These are phyloP conservation scores for Noctua pronuba DNA, from an alignment of 2,888 invertebrate species.

Conservation along the genomic window DNA sequence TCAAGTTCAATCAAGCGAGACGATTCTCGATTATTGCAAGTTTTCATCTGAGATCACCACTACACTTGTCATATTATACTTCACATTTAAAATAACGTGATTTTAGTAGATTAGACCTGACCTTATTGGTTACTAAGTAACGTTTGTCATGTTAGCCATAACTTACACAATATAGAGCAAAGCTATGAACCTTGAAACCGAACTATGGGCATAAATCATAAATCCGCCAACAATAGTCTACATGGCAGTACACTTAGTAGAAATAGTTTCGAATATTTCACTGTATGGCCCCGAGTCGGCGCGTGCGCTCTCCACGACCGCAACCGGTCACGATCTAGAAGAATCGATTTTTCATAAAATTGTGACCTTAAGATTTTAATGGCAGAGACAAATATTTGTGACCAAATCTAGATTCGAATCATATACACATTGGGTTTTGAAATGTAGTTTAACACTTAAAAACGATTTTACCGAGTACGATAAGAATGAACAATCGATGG, in stretches of 20 bases:
- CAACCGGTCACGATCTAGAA: constrained; percentile 85
- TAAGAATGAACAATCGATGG: constrained; percentile 38
- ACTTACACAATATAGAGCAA: constrained; percentile 60
- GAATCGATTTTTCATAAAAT: constrained; percentile 81
- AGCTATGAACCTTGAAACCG: constrained; percentile 81
- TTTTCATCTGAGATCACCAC: constrained; percentile 37
- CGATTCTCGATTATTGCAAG: constrained; percentile 25
- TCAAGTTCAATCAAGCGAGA: constrained; percentile 20
- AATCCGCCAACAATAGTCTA: constrained; percentile 83
- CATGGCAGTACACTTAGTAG: constrained; percentile 81
- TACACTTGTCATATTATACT: constrained; percentile 28
- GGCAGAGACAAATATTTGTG: constrained; percentile 57
- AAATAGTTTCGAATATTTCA: constrained; percentile 83
- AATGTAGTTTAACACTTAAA: neutral
- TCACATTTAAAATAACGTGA: constrained; percentile 16
- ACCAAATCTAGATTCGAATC: constrained; percentile 21
- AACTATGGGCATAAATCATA: constrained; percentile 84
- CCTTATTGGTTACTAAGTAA: constrained; percentile 24
- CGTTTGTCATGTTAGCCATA: constrained; percentile 47
- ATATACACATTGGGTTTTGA: constrained; percentile 1
- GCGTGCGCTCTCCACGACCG: constrained; percentile 85
- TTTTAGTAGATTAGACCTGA: constrained; percentile 23
- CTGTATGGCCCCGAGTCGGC: constrained; percentile 81
- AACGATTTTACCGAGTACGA: constrained; percentile 6
- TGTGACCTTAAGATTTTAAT: constrained; percentile 77